These are phyloP conservation scores for Penaeus indicus DNA, from an alignment of 1,140 invertebrate species.

Conservation along the genomic window DNA sequence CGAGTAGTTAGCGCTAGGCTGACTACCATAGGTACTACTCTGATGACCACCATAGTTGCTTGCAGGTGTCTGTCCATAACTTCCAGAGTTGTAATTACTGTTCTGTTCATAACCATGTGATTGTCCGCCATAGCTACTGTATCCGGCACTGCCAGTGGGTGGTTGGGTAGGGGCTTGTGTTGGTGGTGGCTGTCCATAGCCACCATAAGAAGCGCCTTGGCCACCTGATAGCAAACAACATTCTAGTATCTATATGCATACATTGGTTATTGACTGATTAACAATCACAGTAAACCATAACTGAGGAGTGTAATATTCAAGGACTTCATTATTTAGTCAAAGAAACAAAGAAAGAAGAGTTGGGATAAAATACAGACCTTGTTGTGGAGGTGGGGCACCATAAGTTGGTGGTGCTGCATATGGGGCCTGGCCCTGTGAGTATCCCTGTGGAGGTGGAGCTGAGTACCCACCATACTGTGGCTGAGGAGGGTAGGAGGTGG, in stretches of 20 bases:
- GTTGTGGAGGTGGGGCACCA: constrained; percentile 57
- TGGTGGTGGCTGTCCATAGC: constrained; percentile 54
- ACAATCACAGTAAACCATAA: not conserved
- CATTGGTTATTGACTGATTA: not conserved
- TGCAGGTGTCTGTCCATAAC: constrained; percentile 58
- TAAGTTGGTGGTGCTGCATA: constrained; percentile 58
- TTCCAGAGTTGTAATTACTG: constrained; percentile 33
- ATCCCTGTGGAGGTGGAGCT: constrained; percentile 61
- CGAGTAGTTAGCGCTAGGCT: constrained; percentile 58
- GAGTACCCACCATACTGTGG: constrained; percentile 64
- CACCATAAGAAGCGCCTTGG: constrained; percentile 55
- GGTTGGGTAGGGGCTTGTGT: constrained; percentile 39
- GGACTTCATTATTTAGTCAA: not conserved
- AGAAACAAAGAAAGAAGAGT: constrained; percentile 12
- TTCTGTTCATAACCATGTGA: constrained; percentile 40
- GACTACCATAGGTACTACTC: constrained; percentile 59
- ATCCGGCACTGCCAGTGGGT: constrained; percentile 55
- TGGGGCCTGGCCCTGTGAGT: constrained; percentile 56
- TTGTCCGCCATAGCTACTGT: constrained; percentile 53
- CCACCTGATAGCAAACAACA: constrained; percentile 45
- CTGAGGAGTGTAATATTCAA: not conserved
- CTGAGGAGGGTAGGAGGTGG: constrained; percentile 56
- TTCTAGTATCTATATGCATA: constrained; percentile 21
- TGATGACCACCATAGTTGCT: constrained; percentile 55
- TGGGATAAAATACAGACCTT: constrained; percentile 22